phyloP scores from a whole-genome alignment of 2,888 invertebrate species.

The Cosmia trapezina region DNA sequence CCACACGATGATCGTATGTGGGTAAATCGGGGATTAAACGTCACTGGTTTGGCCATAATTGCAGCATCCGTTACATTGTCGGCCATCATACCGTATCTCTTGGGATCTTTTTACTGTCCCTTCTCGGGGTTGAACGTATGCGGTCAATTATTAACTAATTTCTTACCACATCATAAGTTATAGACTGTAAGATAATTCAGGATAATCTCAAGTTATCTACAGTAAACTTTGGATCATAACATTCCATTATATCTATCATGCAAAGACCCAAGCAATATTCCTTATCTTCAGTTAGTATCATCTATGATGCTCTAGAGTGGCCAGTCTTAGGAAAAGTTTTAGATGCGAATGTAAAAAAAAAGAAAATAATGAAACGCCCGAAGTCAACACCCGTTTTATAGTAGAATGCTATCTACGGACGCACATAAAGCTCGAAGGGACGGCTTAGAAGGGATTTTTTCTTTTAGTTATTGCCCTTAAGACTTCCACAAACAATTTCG shows the following conservation, averaged over 20 bases:
- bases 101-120: conserved; percentile 11
- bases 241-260: conserved; percentile 16
- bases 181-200: conserved; percentile 12
- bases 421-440: conserved; percentile 69
- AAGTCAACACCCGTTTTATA: conserved; percentile 69
- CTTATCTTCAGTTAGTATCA: conserved; percentile 16
- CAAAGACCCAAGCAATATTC: neutral
- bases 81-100: conserved; percentile 13
- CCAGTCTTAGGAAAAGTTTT: conserved; percentile 27
- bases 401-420: conserved; percentile 67
- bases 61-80: conserved; percentile 54
- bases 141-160: conserved; percentile 17
- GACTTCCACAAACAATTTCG: conserved; percentile 71
- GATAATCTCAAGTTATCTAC: conserved; percentile 9
- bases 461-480: conserved; percentile 70
- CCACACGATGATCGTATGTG: conserved; percentile 26
- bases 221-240: conserved; percentile 16
- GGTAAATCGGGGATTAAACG: conserved; percentile 45
- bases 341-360: conserved; percentile 37
- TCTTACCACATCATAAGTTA: conserved; percentile 5
- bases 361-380: conserved; percentile 44
- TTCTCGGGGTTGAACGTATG: neutral
- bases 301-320: conserved; percentile 10
- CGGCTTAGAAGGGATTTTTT: conserved; percentile 69
- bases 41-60: conserved; percentile 44